These are phyloP conservation scores for Meloidogyne exigua DNA, from an alignment of 1,140 invertebrate genomes.

Conservation along the genomic window DNA sequence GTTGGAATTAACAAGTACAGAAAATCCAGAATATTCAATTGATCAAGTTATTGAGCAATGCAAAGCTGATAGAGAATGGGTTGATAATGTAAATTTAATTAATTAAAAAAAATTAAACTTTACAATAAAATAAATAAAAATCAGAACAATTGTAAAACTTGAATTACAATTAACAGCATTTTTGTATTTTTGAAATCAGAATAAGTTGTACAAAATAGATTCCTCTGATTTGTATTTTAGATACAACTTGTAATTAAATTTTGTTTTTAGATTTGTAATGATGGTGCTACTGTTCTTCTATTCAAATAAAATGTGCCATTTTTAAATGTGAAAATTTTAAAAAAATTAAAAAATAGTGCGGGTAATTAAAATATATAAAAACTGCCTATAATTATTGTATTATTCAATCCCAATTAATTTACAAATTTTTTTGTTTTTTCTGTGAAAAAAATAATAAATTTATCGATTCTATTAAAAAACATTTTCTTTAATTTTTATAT, in stretches of 20 bases:
- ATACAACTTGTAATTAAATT: no score
- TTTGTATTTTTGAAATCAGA: no score
- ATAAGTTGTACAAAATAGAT: no score
- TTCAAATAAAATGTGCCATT: background rate
- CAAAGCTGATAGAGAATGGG: conserved; percentile 12
- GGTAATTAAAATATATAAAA: background rate
- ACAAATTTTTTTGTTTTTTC: background rate
- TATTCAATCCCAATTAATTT: background rate
- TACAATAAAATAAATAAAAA: background rate
- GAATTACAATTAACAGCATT: no score
- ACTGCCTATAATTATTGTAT: background rate
- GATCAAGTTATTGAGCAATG: conserved; percentile 14
- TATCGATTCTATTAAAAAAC: no score
- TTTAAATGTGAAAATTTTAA: background rate
- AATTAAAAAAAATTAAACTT: background rate
- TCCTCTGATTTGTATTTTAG: no score
- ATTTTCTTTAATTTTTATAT: no score
- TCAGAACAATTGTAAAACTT: no score
- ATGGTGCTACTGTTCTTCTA: background rate
- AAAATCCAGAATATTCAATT: conserved; percentile 11
- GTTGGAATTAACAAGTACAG: conserved; percentile 27
- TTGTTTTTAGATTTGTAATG: background rate
- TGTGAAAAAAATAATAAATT: background rate
- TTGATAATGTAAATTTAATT: conserved; percentile 14
- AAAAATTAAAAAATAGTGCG: background rate